phyloP scores from a whole-genome alignment of 2,113 vertebrate genomes.

The Campylomormyrus tamandua region DNA sequence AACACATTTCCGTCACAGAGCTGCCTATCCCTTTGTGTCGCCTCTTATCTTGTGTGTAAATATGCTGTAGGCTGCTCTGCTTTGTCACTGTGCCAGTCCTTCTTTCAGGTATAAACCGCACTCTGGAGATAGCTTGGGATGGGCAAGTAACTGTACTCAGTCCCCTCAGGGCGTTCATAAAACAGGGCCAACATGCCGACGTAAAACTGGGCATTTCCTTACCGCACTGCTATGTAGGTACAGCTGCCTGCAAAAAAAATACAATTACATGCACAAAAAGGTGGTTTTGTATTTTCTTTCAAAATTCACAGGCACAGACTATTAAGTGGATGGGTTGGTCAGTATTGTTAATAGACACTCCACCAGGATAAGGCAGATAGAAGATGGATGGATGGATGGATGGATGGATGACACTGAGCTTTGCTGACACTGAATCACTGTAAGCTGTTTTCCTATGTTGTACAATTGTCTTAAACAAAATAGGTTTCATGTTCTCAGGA shows the following conservation, averaged over 20 bases:
- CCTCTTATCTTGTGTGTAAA: neutral
- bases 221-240: neutral
- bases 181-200: neutral
- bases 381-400: neutral
- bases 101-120: neutral
- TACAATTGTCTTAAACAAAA: too few relatives aligned
- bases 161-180: neutral
- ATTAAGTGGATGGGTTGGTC: neutral
- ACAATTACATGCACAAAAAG: neutral
- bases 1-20: neutral
- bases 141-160: neutral
- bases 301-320: neutral
- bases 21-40: neutral
- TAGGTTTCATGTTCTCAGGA: neutral
- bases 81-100: neutral
- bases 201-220: neutral
- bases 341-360: neutral
- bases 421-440: too few relatives aligned
- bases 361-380: neutral
- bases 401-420: too few relatives aligned
- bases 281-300: neutral
- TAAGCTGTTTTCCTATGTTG: too few relatives aligned
- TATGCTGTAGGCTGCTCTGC: neutral
- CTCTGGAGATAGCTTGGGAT: neutral
- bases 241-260: neutral